Base-by-base conservation (phyloP, 2,888 invertebrate species). In the Teinopalpus imperialis region DNA sequence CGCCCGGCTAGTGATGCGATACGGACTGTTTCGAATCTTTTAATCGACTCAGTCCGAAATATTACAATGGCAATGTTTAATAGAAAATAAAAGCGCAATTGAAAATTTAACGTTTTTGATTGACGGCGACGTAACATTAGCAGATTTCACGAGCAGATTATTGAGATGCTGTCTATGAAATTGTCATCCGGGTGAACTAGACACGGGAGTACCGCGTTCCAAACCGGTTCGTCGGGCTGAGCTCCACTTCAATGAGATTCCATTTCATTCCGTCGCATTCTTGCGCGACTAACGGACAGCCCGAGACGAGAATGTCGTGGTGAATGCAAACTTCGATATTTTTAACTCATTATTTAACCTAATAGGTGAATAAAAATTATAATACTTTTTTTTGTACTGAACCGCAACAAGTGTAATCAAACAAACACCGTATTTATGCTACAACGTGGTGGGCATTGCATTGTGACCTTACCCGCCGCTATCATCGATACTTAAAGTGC, bases 201-300 rank as follows among this genome's bases (percentile, higher is more conserved):
- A 77, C 75, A 60, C 53, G 64, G 63, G 67, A 69, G 69, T 60
- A 72, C 72, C 66, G 67, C 67, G 68, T 62, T 67, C 49, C 52
- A 73, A 85, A 87, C 86, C 85, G 83, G 87, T 86, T 72, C 62
- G 61, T 67, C 74, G 59, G 62, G 75, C 74, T 60, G 53, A 69
- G 75, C 75, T 74, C 66, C 68, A 77, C 81, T 80, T 83, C 86
- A 85, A 87, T 86, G 82, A 87, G 81, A 88, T 87, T 87, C 87
- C 82, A 77, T 83, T 85, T 82, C 81, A 81, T 81, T 80, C 77
- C 80, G 72, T 76, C 78, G 82, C 85, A 87, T 86, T 87, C 87
- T 82, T 83, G 78, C 69, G 69, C 69, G 71, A 79, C 69, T 86
- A 87, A 87, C 86, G 85, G 86, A 70, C 71, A 72, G 73, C 72